Conservation (phyloP, 2,797 vertebrate species). For the Gallinago stenura region DNA sequence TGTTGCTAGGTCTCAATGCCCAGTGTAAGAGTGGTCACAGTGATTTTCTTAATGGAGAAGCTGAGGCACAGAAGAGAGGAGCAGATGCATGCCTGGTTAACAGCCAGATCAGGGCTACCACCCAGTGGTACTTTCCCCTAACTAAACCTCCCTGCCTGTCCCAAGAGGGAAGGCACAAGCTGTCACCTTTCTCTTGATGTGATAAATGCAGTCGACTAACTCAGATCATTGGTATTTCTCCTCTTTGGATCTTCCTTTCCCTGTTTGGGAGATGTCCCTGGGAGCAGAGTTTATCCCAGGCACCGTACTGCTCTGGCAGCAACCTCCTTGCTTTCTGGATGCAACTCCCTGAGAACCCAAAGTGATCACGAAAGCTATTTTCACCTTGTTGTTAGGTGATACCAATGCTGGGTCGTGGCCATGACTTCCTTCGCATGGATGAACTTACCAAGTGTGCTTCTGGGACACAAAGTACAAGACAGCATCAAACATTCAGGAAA, state of each 20-base stretch:
- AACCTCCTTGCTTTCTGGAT: neutral
- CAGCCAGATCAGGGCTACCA: neutral
- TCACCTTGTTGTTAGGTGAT: slow-evolving; percentile 59
- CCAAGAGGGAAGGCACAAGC: neutral
- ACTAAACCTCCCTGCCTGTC: neutral
- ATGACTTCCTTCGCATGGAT: slow-evolving; percentile 53
- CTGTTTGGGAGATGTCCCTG: neutral
- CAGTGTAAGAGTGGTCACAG: neutral
- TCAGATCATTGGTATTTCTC: neutral
- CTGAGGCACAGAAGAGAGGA: neutral
- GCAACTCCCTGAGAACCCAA: neutral
- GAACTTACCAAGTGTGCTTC: slow-evolving; percentile 58
- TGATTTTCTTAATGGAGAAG: neutral
- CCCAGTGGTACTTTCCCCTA: neutral
- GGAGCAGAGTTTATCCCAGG: neutral
- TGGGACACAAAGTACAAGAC: slow-evolving; percentile 55
- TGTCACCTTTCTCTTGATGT: neutral
- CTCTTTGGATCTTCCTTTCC: neutral
- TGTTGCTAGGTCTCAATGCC: neutral
- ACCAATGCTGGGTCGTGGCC: neutral
- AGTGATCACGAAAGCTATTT: slow-evolving; percentile 44
- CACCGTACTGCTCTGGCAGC: neutral
- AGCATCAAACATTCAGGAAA: slow-evolving; percentile 30
- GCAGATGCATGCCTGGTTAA: neutral
- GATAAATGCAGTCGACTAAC: neutral